Evolutionary conservation across 2,888 invertebrate genomes (phyloP).

Genomic region (Troides helena): DNA sequence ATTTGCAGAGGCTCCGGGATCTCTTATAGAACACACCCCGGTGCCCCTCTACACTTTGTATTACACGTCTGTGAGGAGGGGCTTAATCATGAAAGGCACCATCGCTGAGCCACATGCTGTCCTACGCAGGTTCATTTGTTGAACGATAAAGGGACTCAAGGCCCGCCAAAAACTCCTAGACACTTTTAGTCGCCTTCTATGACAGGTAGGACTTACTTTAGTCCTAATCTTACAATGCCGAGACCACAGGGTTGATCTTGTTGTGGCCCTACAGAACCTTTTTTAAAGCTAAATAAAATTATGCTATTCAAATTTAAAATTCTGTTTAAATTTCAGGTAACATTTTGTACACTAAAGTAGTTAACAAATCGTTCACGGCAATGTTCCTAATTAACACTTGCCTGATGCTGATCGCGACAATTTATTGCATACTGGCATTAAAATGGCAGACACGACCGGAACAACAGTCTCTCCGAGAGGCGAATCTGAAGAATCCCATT

Average conservation of each 20-base stretch:
- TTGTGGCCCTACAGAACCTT: not conserved
- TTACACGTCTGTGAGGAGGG: too few species aligned
- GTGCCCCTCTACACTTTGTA: too few species aligned
- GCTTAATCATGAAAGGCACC: too few species aligned
- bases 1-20: too few species aligned
- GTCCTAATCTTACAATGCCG: too few species aligned
- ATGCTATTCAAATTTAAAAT: not conserved
- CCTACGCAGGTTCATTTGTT: too few species aligned
- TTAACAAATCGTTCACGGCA: constrained; percentile 83
- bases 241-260: not conserved
- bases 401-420: constrained; percentile 81
- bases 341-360: constrained; percentile 81
- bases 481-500: constrained; percentile 79
- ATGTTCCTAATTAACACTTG: constrained; percentile 87
- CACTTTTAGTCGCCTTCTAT: too few species aligned
- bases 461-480: constrained; percentile 82
- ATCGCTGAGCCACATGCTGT: too few species aligned
- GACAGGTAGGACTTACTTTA: too few species aligned
- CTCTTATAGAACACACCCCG: too few species aligned
- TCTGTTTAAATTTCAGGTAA: constrained; percentile 75
- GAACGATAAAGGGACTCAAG: too few species aligned
- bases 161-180: too few species aligned
- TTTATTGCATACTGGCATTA: constrained; percentile 83
- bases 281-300: not conserved
- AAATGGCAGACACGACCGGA: constrained; percentile 85